phyloP scores from a whole-genome alignment of 1,140 invertebrate genomes.

The Drosophila setifemur region DNA sequence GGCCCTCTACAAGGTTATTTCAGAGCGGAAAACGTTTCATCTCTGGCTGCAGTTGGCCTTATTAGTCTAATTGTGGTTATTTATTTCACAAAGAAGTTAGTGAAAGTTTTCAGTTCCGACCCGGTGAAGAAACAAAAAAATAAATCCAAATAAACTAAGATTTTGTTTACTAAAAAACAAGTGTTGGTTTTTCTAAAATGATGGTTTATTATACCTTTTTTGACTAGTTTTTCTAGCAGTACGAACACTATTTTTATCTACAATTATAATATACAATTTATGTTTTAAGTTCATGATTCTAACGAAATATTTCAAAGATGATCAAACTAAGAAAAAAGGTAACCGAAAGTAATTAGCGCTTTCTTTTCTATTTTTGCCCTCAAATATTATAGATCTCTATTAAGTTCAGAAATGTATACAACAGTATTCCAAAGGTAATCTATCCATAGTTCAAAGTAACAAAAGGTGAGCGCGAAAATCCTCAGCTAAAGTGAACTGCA shows the following conservation, averaged over 20 bases:
- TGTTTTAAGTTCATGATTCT: too few species aligned
- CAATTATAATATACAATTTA: too few species aligned
- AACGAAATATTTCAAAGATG: too few species aligned
- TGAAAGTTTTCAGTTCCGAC: conserved; percentile 21
- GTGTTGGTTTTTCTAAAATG: neutral
- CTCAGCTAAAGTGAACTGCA: conserved; percentile 5
- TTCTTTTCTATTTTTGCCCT: too few species aligned
- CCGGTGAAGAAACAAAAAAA: conserved; percentile 39
- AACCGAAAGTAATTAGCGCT: neutral
- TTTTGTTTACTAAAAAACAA: neutral
- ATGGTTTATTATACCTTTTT: too few species aligned
- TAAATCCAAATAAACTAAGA: conserved; percentile 24
- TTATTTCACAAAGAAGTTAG: conserved; percentile 14
- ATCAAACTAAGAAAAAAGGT: too few species aligned
- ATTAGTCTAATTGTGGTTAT: conserved; percentile 16
- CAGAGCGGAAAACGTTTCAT: conserved; percentile 7
- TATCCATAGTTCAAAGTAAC: neutral
- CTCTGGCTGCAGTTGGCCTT: conserved; percentile 29
- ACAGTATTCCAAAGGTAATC: neutral
- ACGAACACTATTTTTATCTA: too few species aligned
- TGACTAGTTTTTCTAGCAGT: too few species aligned
- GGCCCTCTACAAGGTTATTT: conserved; percentile 25
- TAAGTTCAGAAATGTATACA: too few species aligned
- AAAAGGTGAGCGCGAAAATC: neutral
- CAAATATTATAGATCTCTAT: too few species aligned